Percentiles rank a stretch among this genome's conserved stretches.
Evolutionary conservation across 1,140 invertebrate genomes (phyloP).

Genomic region (Pachypsylla venusta): DNA sequence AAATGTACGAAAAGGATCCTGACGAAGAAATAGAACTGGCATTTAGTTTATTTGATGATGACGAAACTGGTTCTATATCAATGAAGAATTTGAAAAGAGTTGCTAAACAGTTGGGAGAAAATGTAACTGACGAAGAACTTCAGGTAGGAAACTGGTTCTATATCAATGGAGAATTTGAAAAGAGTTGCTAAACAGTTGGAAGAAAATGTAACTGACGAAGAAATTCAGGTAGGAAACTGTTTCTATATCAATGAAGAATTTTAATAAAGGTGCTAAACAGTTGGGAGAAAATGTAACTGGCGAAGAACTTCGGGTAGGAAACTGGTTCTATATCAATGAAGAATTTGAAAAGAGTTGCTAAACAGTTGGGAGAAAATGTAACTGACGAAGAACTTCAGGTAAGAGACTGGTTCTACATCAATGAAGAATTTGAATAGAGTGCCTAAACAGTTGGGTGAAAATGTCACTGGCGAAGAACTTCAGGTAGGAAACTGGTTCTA

Average conservation of each 20-base stretch:
- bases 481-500: not conserved
- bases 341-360: slow-evolving; percentile 84
- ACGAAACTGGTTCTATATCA: slow-evolving; percentile 85
- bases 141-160: slow-evolving; percentile 82
- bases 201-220: not conserved
- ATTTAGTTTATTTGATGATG: slow-evolving; percentile 91
- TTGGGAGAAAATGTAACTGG: slow-evolving; percentile 89
- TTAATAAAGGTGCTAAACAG: too few species aligned
- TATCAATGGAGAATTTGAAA: slow-evolving; percentile 91
- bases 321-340: slow-evolving; percentile 90
- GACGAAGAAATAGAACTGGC: slow-evolving; percentile 94
- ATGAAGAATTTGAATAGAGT: slow-evolving; percentile 92
- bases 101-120: slow-evolving; percentile 32
- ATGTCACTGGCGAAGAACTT: not conserved
- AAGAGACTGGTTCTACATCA: slow-evolving; percentile 84
- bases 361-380: not conserved
- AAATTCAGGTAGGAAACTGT: too few species aligned
- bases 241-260: too few species aligned
- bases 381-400: slow-evolving; percentile 29
- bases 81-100: slow-evolving; percentile 92
- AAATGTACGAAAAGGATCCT: slow-evolving; percentile 89
- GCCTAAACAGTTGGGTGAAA: slow-evolving; percentile 32
- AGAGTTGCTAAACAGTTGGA: slow-evolving; percentile 46
- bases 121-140: not conserved
- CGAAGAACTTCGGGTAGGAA: slow-evolving; percentile 89